Conservation (phyloP, 2,888 invertebrate genomes). For the Physocephala rufipes region DNA sequence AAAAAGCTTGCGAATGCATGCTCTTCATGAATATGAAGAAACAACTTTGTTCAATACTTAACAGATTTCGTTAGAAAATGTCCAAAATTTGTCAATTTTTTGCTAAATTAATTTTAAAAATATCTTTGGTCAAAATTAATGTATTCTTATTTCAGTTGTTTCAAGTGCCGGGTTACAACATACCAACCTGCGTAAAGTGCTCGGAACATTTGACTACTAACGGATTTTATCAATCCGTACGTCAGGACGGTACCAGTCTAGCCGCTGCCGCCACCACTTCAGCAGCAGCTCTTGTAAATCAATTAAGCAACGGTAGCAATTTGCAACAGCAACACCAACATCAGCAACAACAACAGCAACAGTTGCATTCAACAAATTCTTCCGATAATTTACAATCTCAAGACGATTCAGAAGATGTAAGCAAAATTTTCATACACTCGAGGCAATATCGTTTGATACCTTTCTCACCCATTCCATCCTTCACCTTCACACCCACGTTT, state of each 20-base stretch:
- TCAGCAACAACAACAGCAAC: conserved; percentile 50
- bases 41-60: neutral
- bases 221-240: conserved; percentile 62
- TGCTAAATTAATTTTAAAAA: neutral
- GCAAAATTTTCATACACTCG: conserved; percentile 40
- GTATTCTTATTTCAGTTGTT: conserved; percentile 56
- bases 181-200: conserved; percentile 66
- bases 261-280: conserved; percentile 50
- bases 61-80: neutral
- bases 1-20: too few species aligned
- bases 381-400: conserved; percentile 63
- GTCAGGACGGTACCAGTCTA: conserved; percentile 52
- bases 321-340: conserved; percentile 52
- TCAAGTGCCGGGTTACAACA: conserved; percentile 66
- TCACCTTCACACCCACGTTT: too few species aligned
- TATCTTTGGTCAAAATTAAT: conserved; percentile 24
- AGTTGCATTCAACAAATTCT: conserved; percentile 61
- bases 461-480: neutral
- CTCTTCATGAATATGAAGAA: too few species aligned
- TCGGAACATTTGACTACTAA: conserved; percentile 65
- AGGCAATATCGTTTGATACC: neutral
- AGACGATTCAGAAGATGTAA: conserved; percentile 63
- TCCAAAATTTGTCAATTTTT: neutral
- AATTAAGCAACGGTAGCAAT: conserved; percentile 46
- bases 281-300: conserved; percentile 51